Conservation (phyloP, 1,140 invertebrate genomes). For the Lordiphosa clarofinis region DNA sequence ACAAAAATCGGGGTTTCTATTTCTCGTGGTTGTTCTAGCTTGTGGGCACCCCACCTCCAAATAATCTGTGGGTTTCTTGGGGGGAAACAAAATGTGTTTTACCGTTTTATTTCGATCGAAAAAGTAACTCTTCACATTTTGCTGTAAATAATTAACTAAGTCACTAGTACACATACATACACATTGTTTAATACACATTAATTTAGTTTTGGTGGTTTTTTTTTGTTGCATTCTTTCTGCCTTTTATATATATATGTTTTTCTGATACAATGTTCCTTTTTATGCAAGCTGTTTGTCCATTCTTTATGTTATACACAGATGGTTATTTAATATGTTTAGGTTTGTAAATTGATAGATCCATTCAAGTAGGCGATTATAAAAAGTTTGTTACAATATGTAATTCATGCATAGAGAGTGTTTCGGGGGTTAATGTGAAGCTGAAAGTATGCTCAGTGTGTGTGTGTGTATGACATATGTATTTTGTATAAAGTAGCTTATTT, state of each 20-base stretch:
- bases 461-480: constrained; percentile 28
- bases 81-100: constrained; percentile 47
- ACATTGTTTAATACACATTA: constrained; percentile 63
- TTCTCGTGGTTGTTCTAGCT: no score
- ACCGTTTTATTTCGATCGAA: constrained; percentile 54
- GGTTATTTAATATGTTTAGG: constrained; percentile 28
- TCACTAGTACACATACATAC: constrained; percentile 39
- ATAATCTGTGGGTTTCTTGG: constrained; percentile 3
- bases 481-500: constrained; percentile 8
- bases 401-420: constrained; percentile 30
- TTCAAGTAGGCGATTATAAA: constrained; percentile 66
- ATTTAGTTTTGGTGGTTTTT: constrained; percentile 72
- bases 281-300: constrained; percentile 11
- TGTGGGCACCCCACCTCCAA: no score
- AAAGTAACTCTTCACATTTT: constrained; percentile 56
- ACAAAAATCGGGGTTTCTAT: no score
- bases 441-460: constrained; percentile 25
- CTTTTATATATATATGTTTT: constrained; percentile 14
- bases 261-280: constrained; percentile 39
- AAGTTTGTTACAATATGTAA: constrained; percentile 35
- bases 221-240: constrained; percentile 27
- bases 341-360: constrained; percentile 38
- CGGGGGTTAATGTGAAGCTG: constrained; percentile 17
- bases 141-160: constrained; percentile 68
- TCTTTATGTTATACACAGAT: constrained; percentile 46